phyloP scores from a whole-genome alignment of 2,113 vertebrate species.

The Ictidomys tridecemlineatus region DNA sequence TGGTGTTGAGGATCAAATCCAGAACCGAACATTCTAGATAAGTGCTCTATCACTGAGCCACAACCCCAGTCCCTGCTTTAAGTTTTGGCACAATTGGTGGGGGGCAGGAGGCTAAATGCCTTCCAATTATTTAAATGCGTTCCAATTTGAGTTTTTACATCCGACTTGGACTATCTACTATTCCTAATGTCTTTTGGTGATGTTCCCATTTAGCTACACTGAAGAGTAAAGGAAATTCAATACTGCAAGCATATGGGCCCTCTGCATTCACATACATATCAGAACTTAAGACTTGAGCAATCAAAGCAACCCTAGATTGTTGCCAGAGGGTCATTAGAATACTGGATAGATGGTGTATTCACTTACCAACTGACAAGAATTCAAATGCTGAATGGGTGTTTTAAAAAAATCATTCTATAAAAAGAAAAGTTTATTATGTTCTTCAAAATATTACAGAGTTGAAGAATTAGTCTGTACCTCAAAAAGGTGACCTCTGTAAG shows the following conservation, averaged over 20 bases:
- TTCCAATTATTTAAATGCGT: neutral
- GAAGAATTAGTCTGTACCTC: neutral
- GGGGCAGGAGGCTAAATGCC: neutral
- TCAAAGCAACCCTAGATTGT: neutral
- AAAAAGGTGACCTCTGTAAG: neutral
- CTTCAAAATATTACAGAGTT: slow-evolving; percentile 38
- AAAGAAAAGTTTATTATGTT: slow-evolving; percentile 21
- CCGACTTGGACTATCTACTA: neutral
- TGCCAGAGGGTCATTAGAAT: slow-evolving; percentile 8
- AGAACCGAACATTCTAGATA: too few species aligned
- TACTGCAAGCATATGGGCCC: neutral
- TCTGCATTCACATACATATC: neutral
- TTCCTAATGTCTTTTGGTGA: neutral
- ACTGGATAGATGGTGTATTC: neutral
- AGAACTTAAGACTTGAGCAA: neutral
- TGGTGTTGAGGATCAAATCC: too few species aligned
- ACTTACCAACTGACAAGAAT: neutral
- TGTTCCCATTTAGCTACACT: neutral
- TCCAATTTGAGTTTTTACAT: neutral
- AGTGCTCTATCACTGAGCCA: too few species aligned
- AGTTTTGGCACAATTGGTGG: too few species aligned
- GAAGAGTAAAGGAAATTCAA: neutral
- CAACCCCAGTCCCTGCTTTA: too few species aligned
- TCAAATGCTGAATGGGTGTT: neutral
- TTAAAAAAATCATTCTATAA: neutral